Evolutionary conservation across 2,113 vertebrate species (phyloP), one percentile per base, ranked within the genome.

Genomic region (Meleagris gallopavo): DNA sequence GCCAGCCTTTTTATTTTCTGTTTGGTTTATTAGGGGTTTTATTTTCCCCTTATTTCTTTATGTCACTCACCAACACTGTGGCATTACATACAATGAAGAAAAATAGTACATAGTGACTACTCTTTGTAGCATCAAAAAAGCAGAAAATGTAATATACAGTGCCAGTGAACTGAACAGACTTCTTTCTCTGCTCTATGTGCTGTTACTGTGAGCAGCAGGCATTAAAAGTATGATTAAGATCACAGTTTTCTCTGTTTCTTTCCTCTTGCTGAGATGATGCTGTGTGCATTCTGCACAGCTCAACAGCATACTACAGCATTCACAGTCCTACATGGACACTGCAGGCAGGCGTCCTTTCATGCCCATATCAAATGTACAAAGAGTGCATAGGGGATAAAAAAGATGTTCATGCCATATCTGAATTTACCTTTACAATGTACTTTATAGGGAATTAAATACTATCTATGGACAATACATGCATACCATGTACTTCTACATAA

Each of bases 281-380:
- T 69, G 16, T 16, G 27, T 2, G 30, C 10, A 67, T 57, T 88
- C 72, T 18, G n/a, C 11, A 15, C 5, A 65, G 54, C 50, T 40
- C 48, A 82, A 46, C 8, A 86, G 67, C 25, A 34, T 32, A 7
- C 21, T 38, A 54, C 6, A 27, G 34, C 9, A 11, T 21, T 61
- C 0, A 1, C 21, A 36, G 30, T 36, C 46, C 57, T 60, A 13
- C 1, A 7, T 2, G 13, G 66, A 52, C 80, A 46, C 1, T 13
- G 34, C 30, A 70, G 10, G 25, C 1, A 67, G 40, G 13, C 1
- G 0, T 36, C 15, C 25, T 57, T 78, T 52, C 46, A 15, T 41
- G 74, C 43, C 36, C 11, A 3, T 5, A 24, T 10, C 34, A 21
- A n/a, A 57, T 1, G 5, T 19, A 34, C 0, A 0, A 41, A 75